Conservation (phyloP, 2,797 vertebrate genomes). For the Neosalanx taihuensis region DNA sequence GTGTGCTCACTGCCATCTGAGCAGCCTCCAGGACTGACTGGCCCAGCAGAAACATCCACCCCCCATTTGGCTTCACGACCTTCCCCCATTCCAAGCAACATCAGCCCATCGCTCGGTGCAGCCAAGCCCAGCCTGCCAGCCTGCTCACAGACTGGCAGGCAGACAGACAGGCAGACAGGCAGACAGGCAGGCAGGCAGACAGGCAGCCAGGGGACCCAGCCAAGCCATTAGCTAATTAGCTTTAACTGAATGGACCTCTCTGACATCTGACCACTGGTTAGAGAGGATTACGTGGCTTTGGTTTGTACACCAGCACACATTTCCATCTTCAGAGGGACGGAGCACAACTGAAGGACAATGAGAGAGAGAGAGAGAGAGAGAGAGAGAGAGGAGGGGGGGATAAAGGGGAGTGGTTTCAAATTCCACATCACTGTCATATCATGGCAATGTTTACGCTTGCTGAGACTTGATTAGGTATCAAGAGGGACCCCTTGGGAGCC, state of each 20-base stretch:
- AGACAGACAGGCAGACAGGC: too few relatives aligned
- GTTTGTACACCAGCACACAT: too few relatives aligned
- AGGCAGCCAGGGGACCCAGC: too few relatives aligned
- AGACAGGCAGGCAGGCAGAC: too few relatives aligned
- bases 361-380: background rate
- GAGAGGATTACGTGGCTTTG: background rate
- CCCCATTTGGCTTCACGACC: too few relatives aligned
- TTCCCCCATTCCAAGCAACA: too few relatives aligned
- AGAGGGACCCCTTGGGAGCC: background rate
- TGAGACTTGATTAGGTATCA: background rate
- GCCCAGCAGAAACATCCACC: too few relatives aligned
- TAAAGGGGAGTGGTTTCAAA: background rate
- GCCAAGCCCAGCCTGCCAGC: background rate
- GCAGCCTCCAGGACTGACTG: constrained; percentile 6
- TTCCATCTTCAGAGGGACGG: too few relatives aligned
- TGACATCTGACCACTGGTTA: constrained; percentile 7
- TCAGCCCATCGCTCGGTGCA: too few relatives aligned
- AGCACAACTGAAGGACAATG: background rate
- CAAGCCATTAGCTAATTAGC: background rate
- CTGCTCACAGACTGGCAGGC: background rate
- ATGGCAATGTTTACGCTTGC: background rate
- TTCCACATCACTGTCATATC: background rate
- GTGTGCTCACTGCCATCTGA: constrained; percentile 24
- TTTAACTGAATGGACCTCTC: background rate
- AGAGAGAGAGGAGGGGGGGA: background rate